These are phyloP conservation scores for Tetragonula carbonaria DNA, from an alignment of 2,888 invertebrate species.

Conservation along the genomic window DNA sequence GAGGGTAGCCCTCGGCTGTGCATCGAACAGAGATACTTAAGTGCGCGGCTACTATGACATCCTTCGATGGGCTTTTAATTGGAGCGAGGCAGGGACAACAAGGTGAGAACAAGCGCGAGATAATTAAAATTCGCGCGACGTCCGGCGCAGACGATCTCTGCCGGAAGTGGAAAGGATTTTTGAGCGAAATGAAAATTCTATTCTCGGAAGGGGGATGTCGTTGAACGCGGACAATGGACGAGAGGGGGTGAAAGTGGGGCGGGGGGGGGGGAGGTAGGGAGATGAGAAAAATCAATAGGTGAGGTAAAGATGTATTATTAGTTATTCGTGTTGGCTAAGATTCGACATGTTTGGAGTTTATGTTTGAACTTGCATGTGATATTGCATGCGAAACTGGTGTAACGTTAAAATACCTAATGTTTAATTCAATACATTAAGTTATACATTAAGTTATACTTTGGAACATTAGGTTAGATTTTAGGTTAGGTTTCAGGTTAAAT, in stretches of 20 bases:
- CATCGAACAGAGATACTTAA: background rate
- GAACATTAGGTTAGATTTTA: too few species aligned
- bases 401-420: too few species aligned
- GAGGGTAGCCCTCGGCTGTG: background rate
- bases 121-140: constrained; percentile 1
- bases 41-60: background rate
- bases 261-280: too few species aligned
- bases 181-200: background rate
- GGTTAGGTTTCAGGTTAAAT: too few species aligned
- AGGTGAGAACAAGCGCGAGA: background rate
- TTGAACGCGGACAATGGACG: too few species aligned
- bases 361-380: too few species aligned
- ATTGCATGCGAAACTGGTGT: too few species aligned
- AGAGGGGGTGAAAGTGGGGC: too few species aligned
- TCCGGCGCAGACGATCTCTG: background rate
- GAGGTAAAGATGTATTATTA: background rate
- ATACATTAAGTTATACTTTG: too few species aligned
- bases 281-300: background rate
- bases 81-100: background rate
- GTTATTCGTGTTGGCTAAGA: background rate
- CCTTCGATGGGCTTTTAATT: too few species aligned
- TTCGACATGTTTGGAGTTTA: background rate
- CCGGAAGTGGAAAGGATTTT: background rate
- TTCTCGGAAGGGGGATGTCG: background rate
- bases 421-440: too few species aligned